Conservation (phyloP, 2,113 vertebrate species). For the Archocentrus centrarchus region DNA sequence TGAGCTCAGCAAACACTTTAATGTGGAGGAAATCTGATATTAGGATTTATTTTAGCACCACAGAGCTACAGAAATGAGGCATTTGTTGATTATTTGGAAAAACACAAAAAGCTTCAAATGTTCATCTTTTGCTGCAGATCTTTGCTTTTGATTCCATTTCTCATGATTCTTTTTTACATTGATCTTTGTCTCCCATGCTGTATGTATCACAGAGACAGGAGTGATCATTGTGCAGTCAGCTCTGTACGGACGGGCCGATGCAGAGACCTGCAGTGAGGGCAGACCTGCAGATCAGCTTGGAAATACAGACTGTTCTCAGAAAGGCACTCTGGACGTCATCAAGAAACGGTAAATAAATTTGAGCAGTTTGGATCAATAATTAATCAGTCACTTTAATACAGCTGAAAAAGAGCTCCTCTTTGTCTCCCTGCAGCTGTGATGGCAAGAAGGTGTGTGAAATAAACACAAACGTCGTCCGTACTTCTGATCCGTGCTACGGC, state of each 20-base stretch:
- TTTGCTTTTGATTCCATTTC: neutral
- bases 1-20: no score
- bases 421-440: neutral
- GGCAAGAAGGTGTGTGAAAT: constrained; percentile 2
- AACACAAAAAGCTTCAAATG: neutral
- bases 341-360: constrained; percentile 3
- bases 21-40: no score
- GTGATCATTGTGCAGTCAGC: constrained; percentile 35
- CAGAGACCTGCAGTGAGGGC: constrained; percentile 30
- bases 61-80: no score
- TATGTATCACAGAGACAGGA: neutral
- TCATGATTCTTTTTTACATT: neutral
- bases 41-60: no score
- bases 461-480: neutral
- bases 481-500: neutral
- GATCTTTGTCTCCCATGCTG: neutral
- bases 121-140: no score
- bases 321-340: neutral
- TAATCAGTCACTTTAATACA: neutral
- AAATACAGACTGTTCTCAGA: constrained; percentile 15
- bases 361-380: neutral
- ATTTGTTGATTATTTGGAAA: neutral
- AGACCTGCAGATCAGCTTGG: neutral
- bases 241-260: constrained; percentile 23
- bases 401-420: neutral